phyloP scores from a whole-genome alignment of 2,888 invertebrate species.

The Catocala nupta region DNA sequence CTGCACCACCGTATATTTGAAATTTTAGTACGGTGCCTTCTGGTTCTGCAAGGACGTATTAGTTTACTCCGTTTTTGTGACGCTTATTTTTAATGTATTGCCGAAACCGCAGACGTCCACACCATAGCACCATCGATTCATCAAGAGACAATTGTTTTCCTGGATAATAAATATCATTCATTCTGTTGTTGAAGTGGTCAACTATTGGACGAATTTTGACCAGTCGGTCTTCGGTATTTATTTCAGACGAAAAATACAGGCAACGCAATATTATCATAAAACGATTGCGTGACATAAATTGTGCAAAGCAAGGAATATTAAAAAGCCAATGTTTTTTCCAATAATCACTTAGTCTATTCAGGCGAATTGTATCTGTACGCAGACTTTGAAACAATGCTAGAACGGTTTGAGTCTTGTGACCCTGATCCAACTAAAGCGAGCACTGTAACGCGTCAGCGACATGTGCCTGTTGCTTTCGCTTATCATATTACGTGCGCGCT shows the following conservation, averaged over 20 bases:
- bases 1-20: conserved; percentile 13
- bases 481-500: too few species aligned
- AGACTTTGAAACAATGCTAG: too few species aligned
- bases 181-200: conserved; percentile 26
- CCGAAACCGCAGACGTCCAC: conserved; percentile 14
- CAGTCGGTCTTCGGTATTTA: too few species aligned
- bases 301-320: conserved; percentile 25
- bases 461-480: too few species aligned
- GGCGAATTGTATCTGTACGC: conserved; percentile 61
- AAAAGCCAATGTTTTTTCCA: conserved; percentile 31
- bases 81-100: conserved; percentile 13
- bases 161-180: conserved; percentile 29
- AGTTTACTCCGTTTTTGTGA: conserved; percentile 6
- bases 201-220: conserved; percentile 17
- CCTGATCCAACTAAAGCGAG: too few species aligned
- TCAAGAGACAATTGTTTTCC: conserved; percentile 27
- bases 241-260: too few species aligned
- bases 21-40: conserved; percentile 27
- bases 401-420: too few species aligned
- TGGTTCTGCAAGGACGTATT: conserved; percentile 24
- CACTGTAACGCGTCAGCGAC: too few species aligned
- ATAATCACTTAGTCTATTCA: conserved; percentile 46
- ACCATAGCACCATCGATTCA: conserved; percentile 21
- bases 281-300: conserved; percentile 31
- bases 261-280: conserved; percentile 24